Base-by-base conservation (phyloP, 2,113 vertebrate genomes). In the Sporophila hypoxantha region DNA sequence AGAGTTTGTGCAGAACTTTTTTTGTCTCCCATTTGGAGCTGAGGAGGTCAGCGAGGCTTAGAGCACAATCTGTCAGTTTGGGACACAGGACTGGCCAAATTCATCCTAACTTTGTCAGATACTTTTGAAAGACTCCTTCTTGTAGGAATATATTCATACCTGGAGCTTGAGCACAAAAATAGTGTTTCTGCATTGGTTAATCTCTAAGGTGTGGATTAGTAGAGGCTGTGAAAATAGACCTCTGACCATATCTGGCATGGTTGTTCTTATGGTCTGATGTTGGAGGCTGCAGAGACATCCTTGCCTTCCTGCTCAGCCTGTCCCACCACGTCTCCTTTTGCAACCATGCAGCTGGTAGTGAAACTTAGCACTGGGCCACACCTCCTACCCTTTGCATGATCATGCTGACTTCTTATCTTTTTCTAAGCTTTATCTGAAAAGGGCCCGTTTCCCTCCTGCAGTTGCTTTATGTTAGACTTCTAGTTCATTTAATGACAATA, bases 351-450 rank as follows among this genome's bases (percentile, higher is more conserved):
- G 21, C 22, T 84, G 56, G 12, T 20, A 62, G 17, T 14, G 34
- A 64, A 80, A 56, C 1, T 15, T 23, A 41, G 19, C 32, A 17
- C 25, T 56, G 37, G 6, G 19, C 7, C 34, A 69, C 36, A 29
- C 8, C 26, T 64, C 0, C 0, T 44, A 20, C 36, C 44, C 7
- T 70, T 74, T 61, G 18, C 39, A 32, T 19, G 22, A 36, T 21
- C 15, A 15, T 8, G 20, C 18, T 47, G 25, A 52, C 25, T 69
- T 79, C 10, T 77, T 8, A 29, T 21, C 7, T 66, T 76, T 74
- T 80, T 25, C 47, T 60, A 82, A 79, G 7, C 17, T 59, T 79
- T 20, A 26, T 66, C 32, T 79, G 26, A 37, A 71, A 89, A 69
- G 5, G 9, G 7, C 8, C 1, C 0, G 73, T 89, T 85, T 73